These are phyloP conservation scores for Fukomys damarensis DNA, from an alignment of 2,113 vertebrate species.

Conservation along the genomic window DNA sequence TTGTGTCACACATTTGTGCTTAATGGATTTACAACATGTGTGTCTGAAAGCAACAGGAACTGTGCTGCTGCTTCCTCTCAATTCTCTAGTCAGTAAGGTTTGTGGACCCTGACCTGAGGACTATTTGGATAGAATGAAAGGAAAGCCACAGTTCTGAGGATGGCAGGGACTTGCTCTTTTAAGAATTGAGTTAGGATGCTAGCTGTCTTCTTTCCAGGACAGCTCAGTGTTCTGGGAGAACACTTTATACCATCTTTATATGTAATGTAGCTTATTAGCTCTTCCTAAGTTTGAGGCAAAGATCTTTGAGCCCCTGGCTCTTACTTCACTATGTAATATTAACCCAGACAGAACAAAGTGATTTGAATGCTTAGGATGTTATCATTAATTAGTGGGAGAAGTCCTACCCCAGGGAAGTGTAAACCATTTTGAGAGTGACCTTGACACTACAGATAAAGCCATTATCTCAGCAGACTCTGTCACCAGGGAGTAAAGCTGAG, in stretches of 20 bases:
- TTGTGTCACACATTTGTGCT: background rate
- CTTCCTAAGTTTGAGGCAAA: conserved; percentile 32
- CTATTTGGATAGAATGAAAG: background rate
- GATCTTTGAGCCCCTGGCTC: background rate
- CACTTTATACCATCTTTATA: background rate
- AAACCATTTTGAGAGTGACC: background rate
- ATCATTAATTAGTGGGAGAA: background rate
- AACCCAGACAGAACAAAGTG: background rate
- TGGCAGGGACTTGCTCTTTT: background rate
- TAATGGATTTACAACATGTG: background rate
- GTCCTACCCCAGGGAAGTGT: background rate
- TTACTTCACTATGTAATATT: background rate
- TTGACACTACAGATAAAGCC: background rate
- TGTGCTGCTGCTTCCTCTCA: background rate
- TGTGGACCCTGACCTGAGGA: background rate
- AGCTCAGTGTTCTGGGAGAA: conserved; percentile 1
- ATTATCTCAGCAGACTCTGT: background rate
- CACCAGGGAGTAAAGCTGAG: background rate
- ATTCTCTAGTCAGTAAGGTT: background rate
- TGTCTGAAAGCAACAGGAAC: background rate
- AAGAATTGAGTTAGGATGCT: background rate
- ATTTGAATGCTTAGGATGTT: background rate
- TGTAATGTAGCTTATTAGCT: background rate
- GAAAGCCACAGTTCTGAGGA: background rate
- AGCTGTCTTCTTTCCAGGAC: conserved; percentile 20